Evolutionary conservation across 2,797 vertebrate genomes (phyloP).

Genomic region (Geotrypetes seraphini): DNA sequence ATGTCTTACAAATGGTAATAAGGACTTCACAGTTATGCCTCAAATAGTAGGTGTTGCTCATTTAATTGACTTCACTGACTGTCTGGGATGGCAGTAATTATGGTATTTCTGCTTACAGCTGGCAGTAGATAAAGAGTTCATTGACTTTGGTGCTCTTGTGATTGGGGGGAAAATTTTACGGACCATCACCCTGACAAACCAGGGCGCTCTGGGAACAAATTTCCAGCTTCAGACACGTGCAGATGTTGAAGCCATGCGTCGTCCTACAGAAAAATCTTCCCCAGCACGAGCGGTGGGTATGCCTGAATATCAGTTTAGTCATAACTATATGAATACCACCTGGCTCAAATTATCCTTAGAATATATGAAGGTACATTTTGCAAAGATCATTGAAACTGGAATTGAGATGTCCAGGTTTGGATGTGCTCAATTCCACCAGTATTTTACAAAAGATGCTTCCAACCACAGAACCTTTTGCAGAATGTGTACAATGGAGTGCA

Average conservation of each 20-base stretch:
- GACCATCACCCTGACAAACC: conserved; percentile 73
- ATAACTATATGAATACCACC: too few species aligned
- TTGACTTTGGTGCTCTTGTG: conserved; percentile 78
- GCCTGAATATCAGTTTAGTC: not conserved
- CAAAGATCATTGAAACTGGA: too few species aligned
- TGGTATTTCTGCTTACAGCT: conserved; percentile 51
- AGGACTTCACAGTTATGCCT: not conserved
- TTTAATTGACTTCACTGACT: conserved; percentile 2
- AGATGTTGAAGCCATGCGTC: conserved; percentile 8
- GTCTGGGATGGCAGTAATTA: conserved; percentile 17
- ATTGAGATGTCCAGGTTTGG: too few species aligned
- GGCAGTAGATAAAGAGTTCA: conserved; percentile 67
- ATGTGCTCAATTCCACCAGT: too few species aligned
- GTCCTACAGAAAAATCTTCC: conserved; percentile 4
- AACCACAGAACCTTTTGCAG: too few species aligned
- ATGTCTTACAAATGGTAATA: not conserved
- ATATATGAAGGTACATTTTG: too few species aligned
- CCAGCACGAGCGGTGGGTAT: conserved; percentile 34
- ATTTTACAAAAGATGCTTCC: too few species aligned
- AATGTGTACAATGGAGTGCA: too few species aligned
- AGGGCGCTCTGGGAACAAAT: conserved; percentile 66
- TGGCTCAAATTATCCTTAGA: too few species aligned
- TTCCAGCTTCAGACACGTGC: conserved; percentile 55
- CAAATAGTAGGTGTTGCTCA: conserved; percentile 3
- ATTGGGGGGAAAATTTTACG: conserved; percentile 75